These are phyloP conservation scores for Harpagifer antarcticus DNA, from an alignment of 2,797 vertebrate species.

Conservation along the genomic window DNA sequence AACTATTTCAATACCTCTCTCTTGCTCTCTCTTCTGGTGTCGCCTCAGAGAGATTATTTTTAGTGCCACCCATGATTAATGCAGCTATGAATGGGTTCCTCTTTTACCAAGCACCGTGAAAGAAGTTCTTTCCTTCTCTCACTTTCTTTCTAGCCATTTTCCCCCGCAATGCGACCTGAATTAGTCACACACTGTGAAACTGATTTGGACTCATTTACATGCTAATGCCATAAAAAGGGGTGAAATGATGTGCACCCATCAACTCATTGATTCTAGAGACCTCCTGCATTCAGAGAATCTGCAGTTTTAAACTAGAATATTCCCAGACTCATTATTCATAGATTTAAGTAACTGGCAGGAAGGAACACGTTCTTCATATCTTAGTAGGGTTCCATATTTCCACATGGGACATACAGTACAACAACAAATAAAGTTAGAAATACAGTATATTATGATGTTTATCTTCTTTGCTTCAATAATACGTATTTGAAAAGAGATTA, in stretches of 20 bases:
- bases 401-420: too few relatives aligned
- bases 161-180: conserved; percentile 65
- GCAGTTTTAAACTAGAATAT: conserved; percentile 21
- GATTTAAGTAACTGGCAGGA: too few relatives aligned
- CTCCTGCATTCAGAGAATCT: conserved; percentile 2
- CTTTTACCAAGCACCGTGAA: conserved; percentile 59
- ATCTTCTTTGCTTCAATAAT: not conserved
- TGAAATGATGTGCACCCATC: conserved; percentile 54
- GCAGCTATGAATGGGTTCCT: conserved; percentile 71
- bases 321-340: too few relatives aligned
- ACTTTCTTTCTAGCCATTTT: conserved; percentile 50
- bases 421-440: too few relatives aligned
- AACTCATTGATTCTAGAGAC: conserved; percentile 49
- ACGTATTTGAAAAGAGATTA: not conserved
- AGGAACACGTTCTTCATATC: too few relatives aligned
- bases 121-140: conserved; percentile 48
- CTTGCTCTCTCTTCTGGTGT: conserved; percentile 36
- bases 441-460: not conserved
- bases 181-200: conserved; percentile 71
- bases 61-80: conserved; percentile 77
- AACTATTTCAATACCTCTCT: conserved; percentile 42
- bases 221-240: conserved; percentile 68
- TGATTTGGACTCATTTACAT: conserved; percentile 81
- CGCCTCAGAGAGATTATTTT: conserved; percentile 62
- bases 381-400: too few relatives aligned